Evolutionary conservation across 2,113 vertebrate species (phyloP).

Genomic region (Noturus placidus): DNA sequence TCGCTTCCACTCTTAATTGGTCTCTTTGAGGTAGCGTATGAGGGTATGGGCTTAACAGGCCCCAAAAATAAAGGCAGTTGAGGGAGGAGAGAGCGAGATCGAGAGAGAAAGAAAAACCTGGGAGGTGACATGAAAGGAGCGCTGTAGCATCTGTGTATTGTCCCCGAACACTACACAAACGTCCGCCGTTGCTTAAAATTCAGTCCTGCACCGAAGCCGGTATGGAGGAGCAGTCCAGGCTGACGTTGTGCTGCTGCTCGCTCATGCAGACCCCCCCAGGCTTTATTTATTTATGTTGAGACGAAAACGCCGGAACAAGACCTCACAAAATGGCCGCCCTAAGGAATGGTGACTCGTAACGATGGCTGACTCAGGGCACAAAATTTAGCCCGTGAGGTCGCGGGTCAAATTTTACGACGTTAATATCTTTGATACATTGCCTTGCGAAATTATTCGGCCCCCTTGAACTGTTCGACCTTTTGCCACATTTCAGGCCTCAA

Average conservation of each 20-base stretch:
- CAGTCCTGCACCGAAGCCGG: slow-evolving; percentile 32
- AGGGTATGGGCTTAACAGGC: slow-evolving; percentile 38
- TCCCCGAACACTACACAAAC: slow-evolving; percentile 48
- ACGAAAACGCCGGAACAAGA: slow-evolving; percentile 26
- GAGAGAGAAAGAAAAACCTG: not conserved
- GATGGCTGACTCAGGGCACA: slow-evolving; percentile 14
- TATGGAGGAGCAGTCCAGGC: slow-evolving; percentile 31
- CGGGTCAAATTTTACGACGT: not conserved
- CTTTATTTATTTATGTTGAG: slow-evolving; percentile 54
- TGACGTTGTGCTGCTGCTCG: slow-evolving; percentile 16
- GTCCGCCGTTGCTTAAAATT: slow-evolving; percentile 6
- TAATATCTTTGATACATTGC: not conserved
- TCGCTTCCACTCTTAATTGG: slow-evolving; percentile 52
- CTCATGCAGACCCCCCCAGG: slow-evolving; percentile 52
- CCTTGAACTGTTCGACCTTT: no score
- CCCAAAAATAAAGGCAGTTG: slow-evolving; percentile 33
- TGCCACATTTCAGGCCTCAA: no score
- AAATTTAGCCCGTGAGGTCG: not conserved
- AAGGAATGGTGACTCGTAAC: slow-evolving; percentile 25
- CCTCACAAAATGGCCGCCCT: slow-evolving; percentile 38
- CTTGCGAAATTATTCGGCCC: no score
- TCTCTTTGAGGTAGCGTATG: slow-evolving; percentile 48
- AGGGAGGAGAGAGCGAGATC: not conserved
- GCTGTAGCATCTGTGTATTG: slow-evolving; percentile 61
- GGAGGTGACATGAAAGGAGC: slow-evolving; percentile 51